phyloP scores from a whole-genome alignment of 2,113 vertebrate genomes.

The Crotalus helleri region DNA sequence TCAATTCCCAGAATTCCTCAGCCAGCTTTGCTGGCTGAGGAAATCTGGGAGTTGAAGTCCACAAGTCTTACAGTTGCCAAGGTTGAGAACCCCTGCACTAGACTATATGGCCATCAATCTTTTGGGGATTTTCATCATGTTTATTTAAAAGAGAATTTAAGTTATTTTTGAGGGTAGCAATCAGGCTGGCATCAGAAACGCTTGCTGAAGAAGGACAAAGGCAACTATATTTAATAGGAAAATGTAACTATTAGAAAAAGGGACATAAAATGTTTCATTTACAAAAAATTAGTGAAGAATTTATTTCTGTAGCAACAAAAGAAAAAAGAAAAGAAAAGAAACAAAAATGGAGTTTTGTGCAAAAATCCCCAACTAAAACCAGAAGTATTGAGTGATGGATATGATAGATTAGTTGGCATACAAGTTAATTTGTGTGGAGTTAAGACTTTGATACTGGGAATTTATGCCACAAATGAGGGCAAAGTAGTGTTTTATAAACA shows the following conservation, averaged over 20 bases:
- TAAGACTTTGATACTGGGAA: background rate
- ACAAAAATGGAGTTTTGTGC: background rate
- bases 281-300: background rate
- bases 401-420: background rate
- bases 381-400: background rate
- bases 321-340: background rate
- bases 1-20: too few species aligned
- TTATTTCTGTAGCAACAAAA: background rate
- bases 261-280: background rate
- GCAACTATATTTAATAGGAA: background rate
- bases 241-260: background rate
- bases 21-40: too few species aligned
- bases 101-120: constrained; percentile 13
- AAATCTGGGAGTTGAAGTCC: too few species aligned
- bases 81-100: background rate
- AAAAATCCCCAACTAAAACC: background rate
- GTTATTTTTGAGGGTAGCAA: background rate
- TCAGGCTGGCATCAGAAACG: background rate
- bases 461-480: background rate
- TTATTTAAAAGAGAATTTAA: constrained; percentile 30
- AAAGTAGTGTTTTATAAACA: background rate
- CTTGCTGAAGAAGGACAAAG: background rate
- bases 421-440: background rate
- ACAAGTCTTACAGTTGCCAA: too few species aligned
- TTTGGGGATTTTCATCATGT: constrained; percentile 18